A percentile compares a stretch with the other conserved stretches of the same genome.
phyloP scores from a whole-genome alignment of 2,113 vertebrate genomes.

The Bujurquina vittata region DNA sequence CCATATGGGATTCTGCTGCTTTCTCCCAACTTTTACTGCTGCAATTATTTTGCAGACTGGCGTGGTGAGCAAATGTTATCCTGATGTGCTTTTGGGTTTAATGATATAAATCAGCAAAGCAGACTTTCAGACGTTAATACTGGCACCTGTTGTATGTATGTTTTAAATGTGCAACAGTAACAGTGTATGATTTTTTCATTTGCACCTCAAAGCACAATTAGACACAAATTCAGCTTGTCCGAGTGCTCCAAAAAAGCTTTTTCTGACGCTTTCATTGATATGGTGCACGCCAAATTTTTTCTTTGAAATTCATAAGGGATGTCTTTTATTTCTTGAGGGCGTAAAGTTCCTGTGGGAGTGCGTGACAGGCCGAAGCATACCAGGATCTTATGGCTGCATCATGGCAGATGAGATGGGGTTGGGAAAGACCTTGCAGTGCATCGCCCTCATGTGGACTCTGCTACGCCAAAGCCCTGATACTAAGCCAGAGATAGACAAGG shows the following conservation, averaged over 20 bases:
- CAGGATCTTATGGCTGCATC: slow-evolving; percentile 91
- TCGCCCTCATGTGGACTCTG: slow-evolving; percentile 93
- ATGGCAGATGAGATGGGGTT: slow-evolving; percentile 99
- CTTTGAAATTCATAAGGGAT: not conserved
- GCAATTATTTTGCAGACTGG: no score
- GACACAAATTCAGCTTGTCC: not conserved
- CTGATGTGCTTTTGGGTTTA: not conserved
- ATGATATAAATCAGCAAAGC: not conserved
- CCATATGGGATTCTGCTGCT: no score
- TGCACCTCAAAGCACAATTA: not conserved
- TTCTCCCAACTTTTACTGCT: no score
- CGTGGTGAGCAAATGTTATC: not conserved
- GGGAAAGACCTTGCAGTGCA: slow-evolving; percentile 97
- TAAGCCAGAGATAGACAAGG: slow-evolving; percentile 94
- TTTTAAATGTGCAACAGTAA: not conserved
- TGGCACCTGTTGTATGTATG: not conserved
- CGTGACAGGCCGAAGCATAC: slow-evolving; percentile 89
- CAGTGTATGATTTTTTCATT: not conserved
- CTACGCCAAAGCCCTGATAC: slow-evolving; percentile 91
- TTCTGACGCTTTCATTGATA: not conserved
- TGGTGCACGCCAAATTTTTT: not conserved
- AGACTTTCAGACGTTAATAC: not conserved
- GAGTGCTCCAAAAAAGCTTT: not conserved
- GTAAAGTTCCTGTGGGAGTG: slow-evolving; percentile 99
- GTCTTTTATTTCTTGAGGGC: slow-evolving; percentile 78